Evolutionary conservation across 2,113 vertebrate species (phyloP).

Genomic region (Psettodes erumei): DNA sequence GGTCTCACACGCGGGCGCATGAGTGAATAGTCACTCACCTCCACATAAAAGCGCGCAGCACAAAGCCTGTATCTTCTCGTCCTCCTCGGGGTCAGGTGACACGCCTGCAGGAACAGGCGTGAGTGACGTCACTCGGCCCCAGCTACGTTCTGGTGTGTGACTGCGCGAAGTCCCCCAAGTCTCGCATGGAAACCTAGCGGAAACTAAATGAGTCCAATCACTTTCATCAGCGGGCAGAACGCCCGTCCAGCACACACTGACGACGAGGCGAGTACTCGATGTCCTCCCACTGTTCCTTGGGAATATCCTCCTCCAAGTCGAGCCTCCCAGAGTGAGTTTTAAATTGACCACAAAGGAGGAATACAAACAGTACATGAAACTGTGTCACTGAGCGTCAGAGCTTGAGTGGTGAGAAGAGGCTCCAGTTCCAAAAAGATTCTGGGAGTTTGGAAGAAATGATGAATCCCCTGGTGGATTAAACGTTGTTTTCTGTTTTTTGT

Average conservation of each 20-base stretch:
- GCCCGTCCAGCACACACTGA: neutral
- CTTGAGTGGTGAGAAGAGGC: constrained; percentile 14
- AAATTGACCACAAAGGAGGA: constrained; percentile 30
- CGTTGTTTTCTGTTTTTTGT: neutral
- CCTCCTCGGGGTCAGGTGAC: neutral
- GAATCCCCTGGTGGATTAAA: constrained; percentile 26
- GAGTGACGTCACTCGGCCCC: constrained; percentile 15
- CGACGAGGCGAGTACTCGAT: neutral
- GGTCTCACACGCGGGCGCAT: constrained; percentile 25
- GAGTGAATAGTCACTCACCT: constrained; percentile 22
- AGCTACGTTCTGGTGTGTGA: neutral
- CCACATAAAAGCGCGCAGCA: constrained; percentile 17
- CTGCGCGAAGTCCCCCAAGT: no score
- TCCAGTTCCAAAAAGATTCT: constrained; percentile 11
- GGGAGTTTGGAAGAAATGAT: constrained; percentile 17
- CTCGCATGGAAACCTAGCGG: no score
- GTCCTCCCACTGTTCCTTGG: constrained; percentile 30
- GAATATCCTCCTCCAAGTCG: constrained; percentile 1
- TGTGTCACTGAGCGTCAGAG: neutral
- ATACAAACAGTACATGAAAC: neutral
- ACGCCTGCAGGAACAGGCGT: constrained; percentile 6
- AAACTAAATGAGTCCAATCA: neutral
- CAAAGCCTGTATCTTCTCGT: no score
- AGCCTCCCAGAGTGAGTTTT: constrained; percentile 29
- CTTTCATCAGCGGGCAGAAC: neutral